These are phyloP conservation scores for Alsophila aescularia DNA, from an alignment of 2,888 invertebrate genomes.

Conservation along the genomic window DNA sequence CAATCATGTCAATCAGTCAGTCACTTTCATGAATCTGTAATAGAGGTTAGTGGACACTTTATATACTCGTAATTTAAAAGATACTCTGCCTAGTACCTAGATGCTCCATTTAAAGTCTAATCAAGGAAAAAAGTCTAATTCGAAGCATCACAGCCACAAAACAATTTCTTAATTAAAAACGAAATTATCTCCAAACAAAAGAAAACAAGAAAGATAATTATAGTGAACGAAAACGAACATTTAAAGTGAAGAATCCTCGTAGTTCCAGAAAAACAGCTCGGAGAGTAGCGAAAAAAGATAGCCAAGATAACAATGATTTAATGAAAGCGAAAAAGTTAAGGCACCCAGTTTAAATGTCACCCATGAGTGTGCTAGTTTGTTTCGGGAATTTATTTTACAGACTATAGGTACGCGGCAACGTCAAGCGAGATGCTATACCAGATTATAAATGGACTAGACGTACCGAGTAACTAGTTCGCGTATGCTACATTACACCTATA, in stretches of 20 bases:
- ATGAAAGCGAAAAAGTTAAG: slow-evolving; percentile 63
- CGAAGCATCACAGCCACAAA: too few relatives aligned
- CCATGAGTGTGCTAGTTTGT: slow-evolving; percentile 49
- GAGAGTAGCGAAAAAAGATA: slow-evolving; percentile 48
- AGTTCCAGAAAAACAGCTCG: slow-evolving; percentile 43
- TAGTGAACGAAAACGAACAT: slow-evolving; percentile 30
- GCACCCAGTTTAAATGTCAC: slow-evolving; percentile 54
- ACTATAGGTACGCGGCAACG: slow-evolving; percentile 9
- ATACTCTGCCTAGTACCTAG: too few relatives aligned
- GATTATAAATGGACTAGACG: slow-evolving; percentile 14
- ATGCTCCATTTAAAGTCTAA: too few relatives aligned
- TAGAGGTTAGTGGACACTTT: too few relatives aligned
- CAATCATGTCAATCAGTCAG: too few relatives aligned
- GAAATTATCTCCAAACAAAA: slow-evolving; percentile 15
- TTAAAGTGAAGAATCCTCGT: slow-evolving; percentile 36
- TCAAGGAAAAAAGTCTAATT: too few relatives aligned
- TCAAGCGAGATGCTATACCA: slow-evolving; percentile 8
- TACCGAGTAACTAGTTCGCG: not conserved
- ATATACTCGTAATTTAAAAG: too few relatives aligned
- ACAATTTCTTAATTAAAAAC: slow-evolving; percentile 6
- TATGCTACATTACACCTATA: not conserved
- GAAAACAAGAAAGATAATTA: slow-evolving; percentile 30
- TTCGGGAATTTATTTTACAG: slow-evolving; percentile 28
- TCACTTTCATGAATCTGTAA: too few relatives aligned
- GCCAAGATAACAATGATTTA: slow-evolving; percentile 70